Conservation (phyloP, 2,797 vertebrate genomes). For the Microctenopoma stevenorrisi region DNA sequence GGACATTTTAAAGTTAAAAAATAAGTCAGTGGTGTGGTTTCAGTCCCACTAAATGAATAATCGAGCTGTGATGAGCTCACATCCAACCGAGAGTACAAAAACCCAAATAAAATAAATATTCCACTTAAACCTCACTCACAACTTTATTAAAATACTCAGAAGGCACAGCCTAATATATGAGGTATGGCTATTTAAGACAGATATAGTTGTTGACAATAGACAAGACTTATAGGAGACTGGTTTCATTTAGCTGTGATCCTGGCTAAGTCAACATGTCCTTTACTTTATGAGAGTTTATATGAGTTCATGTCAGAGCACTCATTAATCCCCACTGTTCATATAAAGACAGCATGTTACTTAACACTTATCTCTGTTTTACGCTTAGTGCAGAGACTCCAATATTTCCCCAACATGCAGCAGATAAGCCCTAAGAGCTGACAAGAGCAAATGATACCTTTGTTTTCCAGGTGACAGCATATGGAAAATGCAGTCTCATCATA, state of each 20-base stretch:
- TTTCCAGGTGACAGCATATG: background rate
- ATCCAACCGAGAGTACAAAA: too few species aligned
- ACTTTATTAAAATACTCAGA: background rate
- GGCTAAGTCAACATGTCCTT: background rate
- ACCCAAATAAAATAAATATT: too few species aligned
- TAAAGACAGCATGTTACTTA: background rate
- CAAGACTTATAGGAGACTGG: background rate
- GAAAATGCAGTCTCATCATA: background rate
- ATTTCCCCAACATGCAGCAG: background rate
- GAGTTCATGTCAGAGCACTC: slow-evolving; percentile 1
- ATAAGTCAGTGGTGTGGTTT: too few species aligned
- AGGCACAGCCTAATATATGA: background rate
- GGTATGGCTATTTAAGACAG: background rate
- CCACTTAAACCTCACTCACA: background rate
- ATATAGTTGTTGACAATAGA: background rate
- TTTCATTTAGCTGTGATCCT: background rate
- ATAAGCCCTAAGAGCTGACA: slow-evolving; percentile 6
- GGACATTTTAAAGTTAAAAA: too few species aligned
- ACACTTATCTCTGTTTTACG: background rate
- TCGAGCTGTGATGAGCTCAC: too few species aligned
- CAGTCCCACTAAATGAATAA: too few species aligned
- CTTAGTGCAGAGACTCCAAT: background rate
- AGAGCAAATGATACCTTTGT: background rate
- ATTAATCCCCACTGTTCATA: slow-evolving; percentile 2
- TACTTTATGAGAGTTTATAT: background rate